Conservation (phyloP, 1,140 invertebrate species). For the Cyclina sinensis region DNA sequence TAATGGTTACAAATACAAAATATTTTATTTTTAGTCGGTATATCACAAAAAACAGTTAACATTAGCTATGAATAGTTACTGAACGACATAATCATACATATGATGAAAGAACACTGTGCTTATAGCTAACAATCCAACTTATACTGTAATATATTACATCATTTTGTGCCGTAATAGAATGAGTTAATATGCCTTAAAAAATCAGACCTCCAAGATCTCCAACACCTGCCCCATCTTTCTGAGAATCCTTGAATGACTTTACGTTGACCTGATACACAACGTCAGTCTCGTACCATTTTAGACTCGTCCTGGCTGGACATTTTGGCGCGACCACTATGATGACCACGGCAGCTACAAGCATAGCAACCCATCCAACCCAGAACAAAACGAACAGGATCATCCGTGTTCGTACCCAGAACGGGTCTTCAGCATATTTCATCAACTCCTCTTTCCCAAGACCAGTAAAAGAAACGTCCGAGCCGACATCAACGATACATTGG, state of each 20-base stretch:
- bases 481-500: constrained; percentile 5
- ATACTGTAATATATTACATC: too few species aligned
- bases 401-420: constrained; percentile 85
- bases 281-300: constrained; percentile 92
- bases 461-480: constrained; percentile 75
- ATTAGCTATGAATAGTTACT: too few species aligned
- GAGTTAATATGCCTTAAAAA: too few species aligned
- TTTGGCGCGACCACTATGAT: constrained; percentile 86
- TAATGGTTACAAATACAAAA: too few species aligned
- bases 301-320: constrained; percentile 84
- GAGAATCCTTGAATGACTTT: constrained; percentile 92
- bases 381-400: constrained; percentile 86
- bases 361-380: constrained; percentile 86
- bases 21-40: too few species aligned
- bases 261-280: constrained; percentile 93
- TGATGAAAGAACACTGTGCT: too few species aligned
- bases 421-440: constrained; percentile 85
- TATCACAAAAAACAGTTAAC: too few species aligned
- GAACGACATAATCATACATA: too few species aligned
- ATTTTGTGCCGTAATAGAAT: too few species aligned
- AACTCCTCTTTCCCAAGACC: constrained; percentile 85
- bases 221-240: constrained; percentile 90
- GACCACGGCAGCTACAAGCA: constrained; percentile 86
- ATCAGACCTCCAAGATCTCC: constrained; percentile 90
- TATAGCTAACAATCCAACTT: too few species aligned